Conservation (phyloP, 2,113 vertebrate species). For the Sterrhoptilus dennistouni region DNA sequence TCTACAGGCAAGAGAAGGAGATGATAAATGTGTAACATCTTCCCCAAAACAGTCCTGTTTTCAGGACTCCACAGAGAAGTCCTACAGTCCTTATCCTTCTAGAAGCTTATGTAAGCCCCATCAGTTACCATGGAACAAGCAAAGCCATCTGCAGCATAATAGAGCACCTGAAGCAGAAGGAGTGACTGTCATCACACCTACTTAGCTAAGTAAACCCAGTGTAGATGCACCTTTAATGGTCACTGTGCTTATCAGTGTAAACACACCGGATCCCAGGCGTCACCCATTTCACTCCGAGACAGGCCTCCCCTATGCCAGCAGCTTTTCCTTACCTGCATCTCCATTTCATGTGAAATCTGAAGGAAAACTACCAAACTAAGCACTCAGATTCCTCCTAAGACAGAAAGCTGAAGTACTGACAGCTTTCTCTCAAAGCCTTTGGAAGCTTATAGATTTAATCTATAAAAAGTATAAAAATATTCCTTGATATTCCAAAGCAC, state of each 20-base stretch:
- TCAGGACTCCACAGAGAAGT: not conserved
- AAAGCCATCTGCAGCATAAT: not conserved
- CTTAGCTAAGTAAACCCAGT: not conserved
- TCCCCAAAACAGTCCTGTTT: not conserved
- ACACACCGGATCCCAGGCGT: not conserved
- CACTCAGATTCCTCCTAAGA: not conserved
- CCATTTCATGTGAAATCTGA: not conserved
- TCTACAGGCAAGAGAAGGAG: not conserved
- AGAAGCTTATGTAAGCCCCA: not conserved
- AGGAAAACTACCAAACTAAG: not conserved
- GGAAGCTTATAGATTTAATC: not conserved
- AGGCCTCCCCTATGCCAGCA: fast-evolving
- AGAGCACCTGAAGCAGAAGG: not conserved
- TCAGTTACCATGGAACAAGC: not conserved
- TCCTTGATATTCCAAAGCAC: not conserved
- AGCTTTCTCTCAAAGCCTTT: not conserved
- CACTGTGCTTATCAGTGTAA: not conserved
- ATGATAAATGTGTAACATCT: not conserved
- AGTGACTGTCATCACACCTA: not conserved
- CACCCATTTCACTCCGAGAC: not conserved
- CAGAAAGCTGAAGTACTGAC: not conserved
- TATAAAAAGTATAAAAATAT: not conserved
- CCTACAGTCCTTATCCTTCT: not conserved
- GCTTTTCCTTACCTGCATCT: not conserved
- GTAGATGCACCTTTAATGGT: not conserved